phyloP scores from a whole-genome alignment of 2,888 invertebrate species.

The Hirtodrosophila duncani region DNA sequence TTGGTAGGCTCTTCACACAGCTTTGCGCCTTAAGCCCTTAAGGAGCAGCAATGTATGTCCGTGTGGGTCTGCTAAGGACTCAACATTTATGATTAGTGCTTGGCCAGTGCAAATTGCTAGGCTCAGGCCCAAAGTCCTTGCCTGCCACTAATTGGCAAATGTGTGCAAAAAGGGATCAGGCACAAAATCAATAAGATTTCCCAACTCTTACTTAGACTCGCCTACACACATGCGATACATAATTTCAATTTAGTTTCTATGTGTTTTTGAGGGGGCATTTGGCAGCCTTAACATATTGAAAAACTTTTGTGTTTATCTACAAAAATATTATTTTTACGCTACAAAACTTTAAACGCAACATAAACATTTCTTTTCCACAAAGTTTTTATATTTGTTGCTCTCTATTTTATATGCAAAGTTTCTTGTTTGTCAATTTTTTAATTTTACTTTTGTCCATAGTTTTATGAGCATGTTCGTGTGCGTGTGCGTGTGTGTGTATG shows the following conservation, averaged over 20 bases:
- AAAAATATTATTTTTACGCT: too few species aligned
- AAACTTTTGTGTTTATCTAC: background rate
- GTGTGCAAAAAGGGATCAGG: background rate
- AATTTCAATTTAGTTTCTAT: too few species aligned
- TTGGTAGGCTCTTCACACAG: conserved; percentile 21
- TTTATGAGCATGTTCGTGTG: conserved; percentile 7
- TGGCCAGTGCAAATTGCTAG: conserved; percentile 48
- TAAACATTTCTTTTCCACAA: conserved; percentile 4
- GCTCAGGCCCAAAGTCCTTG: conserved; percentile 19
- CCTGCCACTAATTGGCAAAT: conserved; percentile 39
- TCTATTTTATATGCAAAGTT: conserved; percentile 50
- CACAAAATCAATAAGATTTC: conserved; percentile 31
- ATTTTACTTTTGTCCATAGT: conserved; percentile 15
- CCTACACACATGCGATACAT: too few species aligned
- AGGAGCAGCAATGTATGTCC: conserved; percentile 23
- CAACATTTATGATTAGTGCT: conserved; percentile 52
- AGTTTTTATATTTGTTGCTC: conserved; percentile 3
- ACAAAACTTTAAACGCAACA: background rate
- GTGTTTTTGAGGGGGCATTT: too few species aligned
- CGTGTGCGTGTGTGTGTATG: conserved; percentile 1
- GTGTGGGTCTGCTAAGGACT: conserved; percentile 27
- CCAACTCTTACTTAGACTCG: background rate
- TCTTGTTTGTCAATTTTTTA: conserved; percentile 36
- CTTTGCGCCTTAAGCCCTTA: conserved; percentile 50
- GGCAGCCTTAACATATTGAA: too few species aligned